These are phyloP conservation scores for Resseliella maxima DNA, from an alignment of 2,888 invertebrate genomes.

Conservation along the genomic window DNA sequence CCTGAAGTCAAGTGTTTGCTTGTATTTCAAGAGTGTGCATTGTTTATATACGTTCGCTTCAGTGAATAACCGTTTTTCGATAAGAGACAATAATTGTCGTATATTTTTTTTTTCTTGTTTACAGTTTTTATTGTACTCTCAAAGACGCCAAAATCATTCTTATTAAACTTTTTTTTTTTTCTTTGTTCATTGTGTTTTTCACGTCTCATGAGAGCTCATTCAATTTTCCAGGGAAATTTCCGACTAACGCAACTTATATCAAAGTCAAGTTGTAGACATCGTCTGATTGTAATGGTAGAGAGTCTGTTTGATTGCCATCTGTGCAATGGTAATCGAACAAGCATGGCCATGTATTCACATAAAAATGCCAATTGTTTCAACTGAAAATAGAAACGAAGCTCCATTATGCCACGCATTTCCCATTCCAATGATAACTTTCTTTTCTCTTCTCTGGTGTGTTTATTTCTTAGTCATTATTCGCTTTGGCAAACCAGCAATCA, in stretches of 20 bases:
- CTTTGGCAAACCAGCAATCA: not conserved
- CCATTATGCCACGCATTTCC: not conserved
- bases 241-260: not conserved
- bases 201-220: not conserved
- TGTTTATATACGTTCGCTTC: too few relatives aligned
- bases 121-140: not conserved
- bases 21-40: too few relatives aligned
- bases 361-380: not conserved
- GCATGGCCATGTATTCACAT: not conserved
- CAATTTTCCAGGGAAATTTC: slow-evolving; percentile 23
- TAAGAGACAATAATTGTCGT: not conserved
- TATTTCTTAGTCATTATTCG: not conserved
- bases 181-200: not conserved
- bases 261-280: not conserved
- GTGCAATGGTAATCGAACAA: not conserved
- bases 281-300: not conserved
- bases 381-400: not conserved
- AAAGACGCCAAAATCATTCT: slow-evolving; percentile 3
- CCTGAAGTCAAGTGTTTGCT: too few relatives aligned
- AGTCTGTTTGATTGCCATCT: not conserved
- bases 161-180: not conserved
- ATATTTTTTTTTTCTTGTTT: not conserved
- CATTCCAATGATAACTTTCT: not conserved
- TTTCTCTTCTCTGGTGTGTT: not conserved
- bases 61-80: slow-evolving; percentile 12